phyloP scores from a whole-genome alignment of 2,113 vertebrate species.

The Carassius carassius region DNA sequence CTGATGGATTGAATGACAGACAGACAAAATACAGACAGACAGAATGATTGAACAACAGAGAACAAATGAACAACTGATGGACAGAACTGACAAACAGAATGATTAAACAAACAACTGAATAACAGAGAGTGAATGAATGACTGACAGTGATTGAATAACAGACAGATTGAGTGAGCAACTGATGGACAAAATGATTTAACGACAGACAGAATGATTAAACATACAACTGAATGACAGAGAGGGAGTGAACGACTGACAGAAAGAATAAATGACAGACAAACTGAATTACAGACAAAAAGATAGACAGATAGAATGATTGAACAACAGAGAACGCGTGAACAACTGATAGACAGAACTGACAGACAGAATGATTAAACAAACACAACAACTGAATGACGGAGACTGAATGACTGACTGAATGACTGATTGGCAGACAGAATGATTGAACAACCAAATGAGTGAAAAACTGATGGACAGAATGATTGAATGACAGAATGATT shows the following conservation, averaged over 20 bases:
- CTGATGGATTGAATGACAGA: not conserved
- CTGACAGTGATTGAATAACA: not conserved
- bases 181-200: too few relatives aligned
- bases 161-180: too few relatives aligned
- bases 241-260: not conserved
- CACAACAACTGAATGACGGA: accelerated
- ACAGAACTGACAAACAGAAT: too few relatives aligned
- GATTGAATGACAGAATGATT: too few relatives aligned
- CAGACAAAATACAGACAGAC: not conserved
- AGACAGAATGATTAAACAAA: not conserved
- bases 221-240: not conserved
- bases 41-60: not conserved
- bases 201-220: not conserved
- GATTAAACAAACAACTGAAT: not conserved
- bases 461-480: too few relatives aligned
- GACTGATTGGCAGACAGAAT: too few relatives aligned
- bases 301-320: too few relatives aligned
- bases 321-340: too few relatives aligned
- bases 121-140: too few relatives aligned
- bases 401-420: accelerated
- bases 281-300: too few relatives aligned
- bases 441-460: too few relatives aligned
- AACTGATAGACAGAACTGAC: not conserved
- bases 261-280: not conserved
- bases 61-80: too few relatives aligned